Base-by-base conservation (phyloP, 2,113 vertebrate species). In the Catharus fuscescens region DNA sequence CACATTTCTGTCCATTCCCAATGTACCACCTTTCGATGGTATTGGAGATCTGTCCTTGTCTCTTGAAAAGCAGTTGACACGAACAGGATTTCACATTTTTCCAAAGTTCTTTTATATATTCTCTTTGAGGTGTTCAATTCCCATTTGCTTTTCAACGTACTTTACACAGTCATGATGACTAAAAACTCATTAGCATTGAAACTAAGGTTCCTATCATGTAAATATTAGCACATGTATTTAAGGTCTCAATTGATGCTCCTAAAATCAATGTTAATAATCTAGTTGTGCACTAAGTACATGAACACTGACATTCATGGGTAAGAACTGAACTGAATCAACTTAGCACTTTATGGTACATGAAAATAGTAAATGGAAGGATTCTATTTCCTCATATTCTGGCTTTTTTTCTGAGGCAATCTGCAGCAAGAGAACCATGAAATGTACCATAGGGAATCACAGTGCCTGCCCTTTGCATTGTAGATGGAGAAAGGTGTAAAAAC, bases 181-280 rank as follows among this genome's bases (percentile, higher is more conserved):
- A 61, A 88, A 82, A 94, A 24, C 18, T 70, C 36, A 74, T 78
- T 52, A 83, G 47, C 47, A 74, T 23, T 64, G 72, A 86, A 80
- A 88, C 34, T 25, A 62, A 84, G 28, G 28, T 70, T 78, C 34
- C n/a, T 80, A 70, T 71, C 24, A 42, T 13, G 40, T 69, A 93
- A 92, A 86, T 72, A 86, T 36, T 62, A 71, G 60, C 52, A 44
- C 9, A 23, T 8, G 14, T 44, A 80, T 78, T 91, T 80, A 88
- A 83, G 26, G 24, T 71, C 64, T 86, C 60, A 72, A 17, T 4
- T 54, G 67, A 87, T 28, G 59, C 36, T 69, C 32, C 38, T 34
- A 59, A 91, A 92, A 95, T 85, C 53, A 69, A 34, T 53, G 38
- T 48, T 67, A 91, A 69, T 82, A 85, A 91, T 66, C 85, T 57